Base-by-base conservation (phyloP, 2,888 invertebrate genomes). In the Cosmia trapezina region DNA sequence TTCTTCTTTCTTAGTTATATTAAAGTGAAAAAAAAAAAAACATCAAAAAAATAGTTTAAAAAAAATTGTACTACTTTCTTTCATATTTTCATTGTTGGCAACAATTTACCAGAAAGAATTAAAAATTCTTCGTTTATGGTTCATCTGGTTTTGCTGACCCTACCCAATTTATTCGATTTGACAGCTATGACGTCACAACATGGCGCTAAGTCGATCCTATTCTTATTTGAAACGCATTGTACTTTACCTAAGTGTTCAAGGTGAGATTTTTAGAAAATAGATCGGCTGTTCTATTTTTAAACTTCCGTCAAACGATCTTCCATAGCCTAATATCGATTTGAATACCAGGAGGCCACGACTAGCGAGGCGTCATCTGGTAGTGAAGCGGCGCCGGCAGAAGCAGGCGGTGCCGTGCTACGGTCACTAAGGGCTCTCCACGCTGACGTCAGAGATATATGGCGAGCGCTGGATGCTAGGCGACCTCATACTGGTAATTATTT, bases 361-460 rank as follows among this genome's bases (percentile, higher is more conserved):
- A 94, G 94, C 72, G 92, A 90, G 7, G 93, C 90, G 5, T 95
- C 95, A 0, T 95, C 94, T 0, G 93, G 90, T 2, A 94, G 94
- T 41, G 88, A 86, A 8, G 86, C 83, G 1, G 90, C 71, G 4
- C 85, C 86, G 49, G 86, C 71, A 4, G 87, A 76, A 22, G 90
- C 89, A 22, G 93, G 93, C 6, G 95, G 94, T 3, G 95, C 95
- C 0, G 96, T 96, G 71, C 89, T 96, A 14, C 88, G 93, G 0
- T 93, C 93, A 0, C 85, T 93, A 73, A 81, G 92, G 0, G 93
- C 93, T 0, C 70, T 93, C 5, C 93, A 93, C 82, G 92, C 93
- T 0, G 93, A 93, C 74, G 93, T 93, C 1, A 70, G 93, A 0
- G 93, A 93, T 68, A 93, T 93, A 5, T 93, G 93, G 93, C 88